Conservation (phyloP, 2,797 vertebrate species). For the Notolepis coatsorum region DNA sequence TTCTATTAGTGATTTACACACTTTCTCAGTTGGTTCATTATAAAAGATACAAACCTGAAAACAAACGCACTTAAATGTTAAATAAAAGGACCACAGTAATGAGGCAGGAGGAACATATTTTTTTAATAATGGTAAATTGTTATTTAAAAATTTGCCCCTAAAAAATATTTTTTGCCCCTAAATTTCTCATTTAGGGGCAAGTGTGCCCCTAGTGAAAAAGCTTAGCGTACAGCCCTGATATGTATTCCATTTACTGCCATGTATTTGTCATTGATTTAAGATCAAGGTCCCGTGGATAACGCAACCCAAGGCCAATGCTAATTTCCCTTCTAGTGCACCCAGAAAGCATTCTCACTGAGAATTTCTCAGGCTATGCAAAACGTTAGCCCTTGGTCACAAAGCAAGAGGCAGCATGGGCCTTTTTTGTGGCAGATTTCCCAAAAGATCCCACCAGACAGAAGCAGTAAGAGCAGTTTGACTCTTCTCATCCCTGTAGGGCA, state of each 20-base stretch:
- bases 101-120: too few relatives aligned
- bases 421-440: not conserved
- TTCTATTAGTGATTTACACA: too few relatives aligned
- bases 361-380: slow-evolving; percentile 6
- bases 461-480: slow-evolving; percentile 18
- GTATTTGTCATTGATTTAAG: slow-evolving; percentile 37
- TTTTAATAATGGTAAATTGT: too few relatives aligned
- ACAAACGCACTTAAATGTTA: too few relatives aligned
- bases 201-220: too few relatives aligned
- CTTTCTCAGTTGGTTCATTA: too few relatives aligned
- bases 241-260: slow-evolving; percentile 2
- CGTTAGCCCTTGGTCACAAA: not conserved
- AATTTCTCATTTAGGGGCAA: too few relatives aligned
- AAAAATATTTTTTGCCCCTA: too few relatives aligned
- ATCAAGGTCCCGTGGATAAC: slow-evolving; percentile 17
- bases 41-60: too few relatives aligned
- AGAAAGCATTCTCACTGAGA: too few relatives aligned
- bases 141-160: too few relatives aligned
- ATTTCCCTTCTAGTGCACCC: slow-evolving; percentile 4
- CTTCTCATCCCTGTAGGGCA: slow-evolving; percentile 6
- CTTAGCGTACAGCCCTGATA: not conserved
- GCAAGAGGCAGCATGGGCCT: not conserved
- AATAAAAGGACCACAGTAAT: too few relatives aligned
- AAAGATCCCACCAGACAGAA: not conserved
- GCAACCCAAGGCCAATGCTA: slow-evolving; percentile 29